These are phyloP conservation scores for Nibea coibor DNA, from an alignment of 2,113 vertebrate species.

Conservation along the genomic window DNA sequence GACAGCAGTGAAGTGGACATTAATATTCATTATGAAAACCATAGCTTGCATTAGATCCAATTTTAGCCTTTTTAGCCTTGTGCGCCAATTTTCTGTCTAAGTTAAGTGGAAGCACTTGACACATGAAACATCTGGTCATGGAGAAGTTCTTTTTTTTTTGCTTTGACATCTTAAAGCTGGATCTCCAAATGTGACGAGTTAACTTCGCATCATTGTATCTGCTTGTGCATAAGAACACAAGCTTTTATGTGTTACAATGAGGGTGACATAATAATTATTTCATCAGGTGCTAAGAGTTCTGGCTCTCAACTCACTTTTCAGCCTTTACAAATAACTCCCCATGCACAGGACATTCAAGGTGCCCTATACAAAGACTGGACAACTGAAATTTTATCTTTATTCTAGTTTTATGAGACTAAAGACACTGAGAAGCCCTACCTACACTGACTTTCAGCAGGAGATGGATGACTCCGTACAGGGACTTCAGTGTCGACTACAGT, in stretches of 20 bases:
- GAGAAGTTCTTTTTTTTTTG: constrained; percentile 38
- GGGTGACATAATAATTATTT: constrained; percentile 11
- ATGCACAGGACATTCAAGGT: neutral
- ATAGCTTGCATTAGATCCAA: constrained; percentile 65
- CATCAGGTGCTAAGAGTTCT: constrained; percentile 8
- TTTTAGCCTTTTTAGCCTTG: constrained; percentile 53
- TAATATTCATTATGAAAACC: constrained; percentile 75
- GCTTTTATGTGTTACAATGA: constrained; percentile 4
- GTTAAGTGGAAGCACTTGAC: constrained; percentile 74
- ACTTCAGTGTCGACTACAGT: neutral
- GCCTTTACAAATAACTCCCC: constrained; percentile 6
- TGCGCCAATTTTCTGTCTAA: constrained; percentile 70
- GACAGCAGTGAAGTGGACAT: constrained; percentile 72
- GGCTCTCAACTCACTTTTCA: constrained; percentile 10
- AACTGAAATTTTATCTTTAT: neutral
- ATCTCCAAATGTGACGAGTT: constrained; percentile 28
- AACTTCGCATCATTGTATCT: constrained; percentile 14
- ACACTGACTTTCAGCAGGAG: neutral
- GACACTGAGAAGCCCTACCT: neutral
- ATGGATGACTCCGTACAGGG: neutral
- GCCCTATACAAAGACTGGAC: neutral
- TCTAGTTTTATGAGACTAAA: neutral
- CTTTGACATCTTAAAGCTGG: constrained; percentile 50
- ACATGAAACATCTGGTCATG: constrained; percentile 67
- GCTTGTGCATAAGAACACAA: neutral